Conservation (phyloP, 2,888 invertebrate genomes). For the Macaria notata region DNA sequence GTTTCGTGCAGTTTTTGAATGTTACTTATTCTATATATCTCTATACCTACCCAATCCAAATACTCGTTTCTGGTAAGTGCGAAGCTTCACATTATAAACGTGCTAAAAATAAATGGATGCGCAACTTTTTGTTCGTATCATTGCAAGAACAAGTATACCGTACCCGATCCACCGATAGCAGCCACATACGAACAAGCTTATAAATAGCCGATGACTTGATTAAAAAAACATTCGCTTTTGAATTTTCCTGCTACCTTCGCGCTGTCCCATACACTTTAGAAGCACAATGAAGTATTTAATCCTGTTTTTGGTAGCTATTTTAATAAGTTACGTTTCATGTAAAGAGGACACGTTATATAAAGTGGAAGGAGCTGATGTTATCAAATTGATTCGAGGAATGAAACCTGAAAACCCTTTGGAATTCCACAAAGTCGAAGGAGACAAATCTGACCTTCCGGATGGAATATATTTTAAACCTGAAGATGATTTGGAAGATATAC, state of each 20-base stretch:
- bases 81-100: too few species aligned
- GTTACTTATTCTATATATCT: too few species aligned
- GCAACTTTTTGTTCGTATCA: too few species aligned
- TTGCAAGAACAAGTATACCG: too few species aligned
- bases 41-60: too few species aligned
- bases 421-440: conserved; percentile 40
- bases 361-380: conserved; percentile 39
- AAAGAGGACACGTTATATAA: conserved; percentile 43
- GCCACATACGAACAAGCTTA: conserved; percentile 31
- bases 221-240: conserved; percentile 39
- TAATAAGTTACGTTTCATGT: conserved; percentile 28
- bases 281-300: conserved; percentile 15
- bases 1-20: too few species aligned
- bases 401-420: conserved; percentile 30
- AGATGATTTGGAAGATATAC: conserved; percentile 33
- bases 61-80: too few species aligned
- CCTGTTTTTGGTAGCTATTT: conserved; percentile 8
- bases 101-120: too few species aligned
- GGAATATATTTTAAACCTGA: conserved; percentile 53
- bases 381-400: conserved; percentile 44
- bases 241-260: conserved; percentile 27
- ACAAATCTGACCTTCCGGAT: conserved; percentile 40
- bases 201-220: conserved; percentile 37
- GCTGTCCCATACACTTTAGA: neutral
- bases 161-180: neutral